Evolutionary conservation across 2,888 invertebrate species (phyloP).

Genomic region (Metallyticus violacea): DNA sequence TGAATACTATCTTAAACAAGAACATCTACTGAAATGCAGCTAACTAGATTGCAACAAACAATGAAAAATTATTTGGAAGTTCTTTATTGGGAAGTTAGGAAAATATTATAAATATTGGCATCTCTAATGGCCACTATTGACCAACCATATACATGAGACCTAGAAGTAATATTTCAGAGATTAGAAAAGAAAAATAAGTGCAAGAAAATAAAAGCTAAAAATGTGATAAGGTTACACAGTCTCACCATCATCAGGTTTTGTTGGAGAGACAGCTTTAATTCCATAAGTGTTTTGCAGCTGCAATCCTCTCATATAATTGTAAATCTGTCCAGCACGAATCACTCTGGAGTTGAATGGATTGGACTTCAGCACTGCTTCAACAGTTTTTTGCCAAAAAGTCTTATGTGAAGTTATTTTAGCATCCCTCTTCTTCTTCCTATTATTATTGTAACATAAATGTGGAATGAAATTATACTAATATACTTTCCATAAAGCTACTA

Average conservation of each 20-base stretch:
- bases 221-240: background rate
- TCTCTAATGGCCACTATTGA: too few relatives aligned
- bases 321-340: slow-evolving; percentile 48
- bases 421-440: slow-evolving; percentile 23
- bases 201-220: background rate
- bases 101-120: too few relatives aligned
- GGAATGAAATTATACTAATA: background rate
- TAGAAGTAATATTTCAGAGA: too few relatives aligned
- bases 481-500: too few relatives aligned
- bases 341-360: slow-evolving; percentile 44
- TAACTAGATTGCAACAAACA: too few relatives aligned
- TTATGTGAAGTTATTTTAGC: slow-evolving; percentile 30
- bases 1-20: too few relatives aligned
- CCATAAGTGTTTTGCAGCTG: slow-evolving; percentile 35
- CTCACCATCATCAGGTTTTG: background rate
- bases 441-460: too few relatives aligned
- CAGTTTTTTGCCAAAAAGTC: slow-evolving; percentile 37
- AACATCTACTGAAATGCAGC: too few relatives aligned
- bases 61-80: too few relatives aligned
- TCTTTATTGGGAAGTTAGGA: too few relatives aligned
- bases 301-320: slow-evolving; percentile 48
- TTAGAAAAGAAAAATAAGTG: too few relatives aligned
- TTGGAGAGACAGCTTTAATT: background rate
- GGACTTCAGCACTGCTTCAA: slow-evolving; percentile 39
- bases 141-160: too few relatives aligned